Conservation (phyloP, 1,140 invertebrate species). For the Drosophila repleta region DNA sequence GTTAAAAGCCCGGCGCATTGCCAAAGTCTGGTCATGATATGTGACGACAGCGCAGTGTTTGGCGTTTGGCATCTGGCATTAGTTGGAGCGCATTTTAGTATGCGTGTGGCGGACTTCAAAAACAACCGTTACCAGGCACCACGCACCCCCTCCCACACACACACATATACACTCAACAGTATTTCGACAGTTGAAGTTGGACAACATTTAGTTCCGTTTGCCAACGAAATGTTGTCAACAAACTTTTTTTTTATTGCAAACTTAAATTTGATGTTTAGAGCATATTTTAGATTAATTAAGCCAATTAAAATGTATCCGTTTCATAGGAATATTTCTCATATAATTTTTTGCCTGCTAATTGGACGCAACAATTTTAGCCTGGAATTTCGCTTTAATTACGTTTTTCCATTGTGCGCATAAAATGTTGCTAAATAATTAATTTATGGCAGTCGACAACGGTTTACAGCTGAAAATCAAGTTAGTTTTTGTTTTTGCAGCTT, state of each 20-base stretch:
- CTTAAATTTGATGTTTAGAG: no score
- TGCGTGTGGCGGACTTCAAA: conserved; percentile 34
- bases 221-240: background rate
- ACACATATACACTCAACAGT: background rate
- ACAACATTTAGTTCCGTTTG: conserved; percentile 9
- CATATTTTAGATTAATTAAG: conserved; percentile 2
- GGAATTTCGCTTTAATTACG: background rate
- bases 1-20: conserved; percentile 54
- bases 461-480: background rate
- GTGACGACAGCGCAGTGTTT: conserved; percentile 59
- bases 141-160: no score
- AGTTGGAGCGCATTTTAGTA: conserved; percentile 36
- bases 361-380: background rate
- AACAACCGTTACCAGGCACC: conserved; percentile 22
- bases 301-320: conserved; percentile 10
- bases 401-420: background rate
- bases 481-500: background rate
- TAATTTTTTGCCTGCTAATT: conserved; percentile 16
- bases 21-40: conserved; percentile 60
- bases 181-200: conserved; percentile 21
- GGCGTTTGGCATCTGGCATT: conserved; percentile 31
- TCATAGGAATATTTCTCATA: background rate
- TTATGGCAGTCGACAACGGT: conserved; percentile 1
- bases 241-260: background rate
- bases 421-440: conserved; percentile 3